Percentiles rank a stretch among this genome's conserved stretches.
phyloP scores from a whole-genome alignment of 1,140 invertebrate species.

The Drosophila nebulosa region DNA sequence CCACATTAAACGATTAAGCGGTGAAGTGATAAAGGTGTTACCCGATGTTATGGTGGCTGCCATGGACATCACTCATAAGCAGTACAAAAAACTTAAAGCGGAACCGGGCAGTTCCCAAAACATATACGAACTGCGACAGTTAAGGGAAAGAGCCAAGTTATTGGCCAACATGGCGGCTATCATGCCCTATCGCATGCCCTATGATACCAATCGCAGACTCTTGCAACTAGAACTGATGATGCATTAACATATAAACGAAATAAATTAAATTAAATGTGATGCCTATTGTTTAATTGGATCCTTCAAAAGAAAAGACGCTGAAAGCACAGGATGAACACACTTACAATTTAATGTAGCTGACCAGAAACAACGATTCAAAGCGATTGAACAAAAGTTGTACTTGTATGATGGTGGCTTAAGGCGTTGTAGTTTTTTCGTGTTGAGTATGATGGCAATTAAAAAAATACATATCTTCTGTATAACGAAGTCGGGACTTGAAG shows the following conservation, averaged over 20 bases:
- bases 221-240: conserved; percentile 98
- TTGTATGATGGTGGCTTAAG: background rate
- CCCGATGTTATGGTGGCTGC: conserved; percentile 93
- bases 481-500: conserved; percentile 24
- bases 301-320: background rate
- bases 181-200: conserved; percentile 96
- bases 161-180: conserved; percentile 97
- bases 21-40: conserved; percentile 89
- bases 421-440: background rate
- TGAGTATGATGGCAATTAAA: background rate
- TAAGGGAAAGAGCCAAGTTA: conserved; percentile 91
- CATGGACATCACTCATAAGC: conserved; percentile 91
- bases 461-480: background rate
- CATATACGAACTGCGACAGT: conserved; percentile 85
- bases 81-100: conserved; percentile 83
- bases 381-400: background rate
- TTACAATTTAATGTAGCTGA: background rate
- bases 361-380: background rate
- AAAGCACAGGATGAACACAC: background rate
- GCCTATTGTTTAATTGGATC: no score
- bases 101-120: conserved; percentile 58
- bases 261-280: background rate
- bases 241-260: conserved; percentile 84
- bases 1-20: conserved; percentile 84
- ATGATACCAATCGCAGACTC: conserved; percentile 95